A percentile compares a stretch with the other conserved stretches of the same genome.
phyloP scores from a whole-genome alignment of 2,797 vertebrate genomes.

The Echiichthys vipera region DNA sequence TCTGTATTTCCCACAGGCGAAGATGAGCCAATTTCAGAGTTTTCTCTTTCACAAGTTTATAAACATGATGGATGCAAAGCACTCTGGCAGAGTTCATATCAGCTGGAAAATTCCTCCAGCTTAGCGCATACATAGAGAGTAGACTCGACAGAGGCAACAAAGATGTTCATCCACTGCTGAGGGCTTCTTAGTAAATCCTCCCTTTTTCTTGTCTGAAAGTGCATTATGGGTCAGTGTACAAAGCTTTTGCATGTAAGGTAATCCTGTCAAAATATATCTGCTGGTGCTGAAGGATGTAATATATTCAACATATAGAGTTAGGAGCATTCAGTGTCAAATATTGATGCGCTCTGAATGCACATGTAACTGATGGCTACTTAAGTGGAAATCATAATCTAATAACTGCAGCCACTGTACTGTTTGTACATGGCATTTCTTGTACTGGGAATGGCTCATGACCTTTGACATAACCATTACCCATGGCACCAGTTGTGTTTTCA shows the following conservation, averaged over 20 bases:
- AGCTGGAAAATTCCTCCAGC: constrained; percentile 28
- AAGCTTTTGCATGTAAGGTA: constrained; percentile 58
- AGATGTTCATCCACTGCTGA: constrained; percentile 40
- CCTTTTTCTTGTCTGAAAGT: constrained; percentile 52
- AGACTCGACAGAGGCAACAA: constrained; percentile 43
- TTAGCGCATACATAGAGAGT: constrained; percentile 15
- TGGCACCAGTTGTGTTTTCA: not conserved
- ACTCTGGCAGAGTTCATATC: constrained; percentile 9
- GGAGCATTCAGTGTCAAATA: constrained; percentile 38
- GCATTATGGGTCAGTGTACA: constrained; percentile 66
- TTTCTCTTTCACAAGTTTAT: constrained; percentile 31
- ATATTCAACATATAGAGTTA: constrained; percentile 21
- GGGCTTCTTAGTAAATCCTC: constrained; percentile 43
- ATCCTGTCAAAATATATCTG: constrained; percentile 59
- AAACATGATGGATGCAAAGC: constrained; percentile 8
- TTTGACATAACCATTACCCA: not conserved
- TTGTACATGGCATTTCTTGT: not conserved
- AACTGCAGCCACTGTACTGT: constrained; percentile 13
- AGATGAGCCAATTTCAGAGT: constrained; percentile 42
- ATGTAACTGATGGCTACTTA: constrained; percentile 23
- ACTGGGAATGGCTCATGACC: constrained; percentile 3
- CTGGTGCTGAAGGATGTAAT: constrained; percentile 37
- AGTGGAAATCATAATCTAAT: constrained; percentile 22
- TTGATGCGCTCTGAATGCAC: constrained; percentile 29
- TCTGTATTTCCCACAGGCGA: constrained; percentile 38